phyloP scores from a whole-genome alignment of 2,113 vertebrate genomes.

The Mixornis gularis region DNA sequence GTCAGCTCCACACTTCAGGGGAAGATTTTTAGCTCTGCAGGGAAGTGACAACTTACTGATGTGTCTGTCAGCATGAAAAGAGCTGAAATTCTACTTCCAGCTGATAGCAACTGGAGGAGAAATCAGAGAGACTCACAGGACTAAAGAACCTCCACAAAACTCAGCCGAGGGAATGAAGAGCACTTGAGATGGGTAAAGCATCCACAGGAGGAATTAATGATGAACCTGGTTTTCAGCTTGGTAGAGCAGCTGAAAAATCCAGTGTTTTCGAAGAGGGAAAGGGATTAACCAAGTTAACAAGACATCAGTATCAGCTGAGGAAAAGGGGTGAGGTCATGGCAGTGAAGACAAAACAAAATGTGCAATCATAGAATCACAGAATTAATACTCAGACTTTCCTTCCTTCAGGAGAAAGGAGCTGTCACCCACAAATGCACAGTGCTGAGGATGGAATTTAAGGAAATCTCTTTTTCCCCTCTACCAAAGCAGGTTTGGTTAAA shows the following conservation, averaged over 20 bases:
- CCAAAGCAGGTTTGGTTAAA: not conserved
- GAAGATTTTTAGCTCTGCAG: not conserved
- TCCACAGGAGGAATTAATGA: not conserved
- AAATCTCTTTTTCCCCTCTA: not conserved
- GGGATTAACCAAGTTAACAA: not conserved
- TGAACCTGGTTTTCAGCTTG: not conserved
- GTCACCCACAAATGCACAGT: not conserved
- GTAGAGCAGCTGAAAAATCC: not conserved
- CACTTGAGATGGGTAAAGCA: not conserved
- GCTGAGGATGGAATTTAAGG: not conserved
- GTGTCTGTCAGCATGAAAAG: not conserved
- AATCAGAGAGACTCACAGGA: accelerated
- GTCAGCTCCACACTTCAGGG: not conserved
- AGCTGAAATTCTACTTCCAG: not conserved
- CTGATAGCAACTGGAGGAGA: not conserved
- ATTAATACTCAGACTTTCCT: not conserved
- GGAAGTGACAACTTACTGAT: not conserved
- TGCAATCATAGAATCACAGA: not conserved
- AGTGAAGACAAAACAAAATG: not conserved
- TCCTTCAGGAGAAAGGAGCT: not conserved
- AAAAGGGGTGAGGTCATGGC: not conserved
- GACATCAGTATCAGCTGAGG: not conserved
- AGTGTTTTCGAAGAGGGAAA: not conserved
- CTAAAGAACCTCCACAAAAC: not conserved
- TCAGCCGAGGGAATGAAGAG: accelerated